Evolutionary conservation across 2,888 invertebrate genomes (phyloP).

Genomic region (Esperia sulphurella): DNA sequence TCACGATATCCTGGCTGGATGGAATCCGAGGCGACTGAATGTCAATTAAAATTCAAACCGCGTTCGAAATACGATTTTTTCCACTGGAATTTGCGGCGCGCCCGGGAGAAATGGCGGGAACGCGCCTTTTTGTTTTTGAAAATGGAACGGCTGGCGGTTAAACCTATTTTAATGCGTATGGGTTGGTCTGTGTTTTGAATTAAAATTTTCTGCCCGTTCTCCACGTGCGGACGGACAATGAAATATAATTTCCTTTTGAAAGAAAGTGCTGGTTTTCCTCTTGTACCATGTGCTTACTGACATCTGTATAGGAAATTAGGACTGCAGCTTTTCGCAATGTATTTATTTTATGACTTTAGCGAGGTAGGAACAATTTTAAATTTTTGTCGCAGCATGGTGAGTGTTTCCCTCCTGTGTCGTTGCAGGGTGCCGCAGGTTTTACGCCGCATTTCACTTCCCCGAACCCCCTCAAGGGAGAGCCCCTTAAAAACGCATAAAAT

Average conservation of each 20-base stretch:
- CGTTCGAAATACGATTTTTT: conserved; percentile 80
- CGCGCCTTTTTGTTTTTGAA: conserved; percentile 75
- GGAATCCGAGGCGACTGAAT: conserved; percentile 56
- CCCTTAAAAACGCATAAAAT: conserved; percentile 74
- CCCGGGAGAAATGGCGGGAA: conserved; percentile 72
- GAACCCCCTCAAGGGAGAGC: conserved; percentile 47
- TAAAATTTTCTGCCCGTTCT: conserved; percentile 59
- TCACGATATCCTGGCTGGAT: conserved; percentile 44
- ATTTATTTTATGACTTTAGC: conserved; percentile 9
- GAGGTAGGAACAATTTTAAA: conserved; percentile 11
- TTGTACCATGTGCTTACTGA: conserved; percentile 1
- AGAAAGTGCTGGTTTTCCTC: conserved; percentile 16
- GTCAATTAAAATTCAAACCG: conserved; percentile 80
- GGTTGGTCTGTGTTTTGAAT: conserved; percentile 74
- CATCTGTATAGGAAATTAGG: conserved; percentile 12
- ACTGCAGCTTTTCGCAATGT: not conserved
- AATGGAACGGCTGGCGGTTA: conserved; percentile 75
- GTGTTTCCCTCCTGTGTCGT: conserved; percentile 43
- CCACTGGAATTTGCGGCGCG: conserved; percentile 76
- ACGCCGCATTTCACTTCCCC: conserved; percentile 71
- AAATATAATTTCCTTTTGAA: conserved; percentile 69
- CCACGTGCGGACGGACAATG: conserved; percentile 58
- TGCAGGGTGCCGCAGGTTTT: conserved; percentile 61
- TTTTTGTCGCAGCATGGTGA: conserved; percentile 18
- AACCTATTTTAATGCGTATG: conserved; percentile 78